Base-by-base conservation (phyloP, 2,797 vertebrate genomes). In the Silurus aristotelis region DNA sequence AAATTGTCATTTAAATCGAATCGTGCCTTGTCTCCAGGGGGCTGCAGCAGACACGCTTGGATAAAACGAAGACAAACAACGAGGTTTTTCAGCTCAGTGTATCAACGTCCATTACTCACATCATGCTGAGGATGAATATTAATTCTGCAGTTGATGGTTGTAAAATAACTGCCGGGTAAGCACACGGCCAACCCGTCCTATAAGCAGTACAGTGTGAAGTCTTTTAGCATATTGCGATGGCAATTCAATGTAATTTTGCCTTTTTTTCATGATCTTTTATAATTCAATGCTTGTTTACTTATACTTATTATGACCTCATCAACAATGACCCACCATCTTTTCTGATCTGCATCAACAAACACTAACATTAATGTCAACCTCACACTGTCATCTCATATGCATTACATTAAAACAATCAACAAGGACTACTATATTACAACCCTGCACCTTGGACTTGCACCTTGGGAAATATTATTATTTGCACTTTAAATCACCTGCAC, bases 1-100 rank as follows among this genome's bases (percentile, higher is more conserved):
- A 85, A 82, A 83, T 88, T 83, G 87, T 85, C 58, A 87, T 88
- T 87, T 61, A 84, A 87, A 85, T 88, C 61, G 67, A 75, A 81
- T 66, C 27, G 87, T 76, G 56, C 27, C 27, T 64, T n/a, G 60
- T 87, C 80, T 67, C 73, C 58, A 17, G 52, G 85, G 48, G 85
- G 46, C 60, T 20, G n/a, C 46, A 61, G 72, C 46, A 15, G 14
- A 75, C 25, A 5, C 63, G 67, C 61, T 48, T 27, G 80, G 55
- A 60, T 52, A 52, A 82, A 75, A 56, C 19, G 70, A 43, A 78
- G 70, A 75, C 76, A 46, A 79, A 83, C 86, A 71, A 15, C 66
- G 10, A n/a, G 7, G 1, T 60, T 15, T 60, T 31, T 19, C 9
- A 22, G 13, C 43, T 66, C 61, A 17, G 22, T 0, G 56, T n/a